These are phyloP conservation scores for Ganaspis sp. DNA, from an alignment of 1,140 invertebrate genomes.

Conservation along the genomic window DNA sequence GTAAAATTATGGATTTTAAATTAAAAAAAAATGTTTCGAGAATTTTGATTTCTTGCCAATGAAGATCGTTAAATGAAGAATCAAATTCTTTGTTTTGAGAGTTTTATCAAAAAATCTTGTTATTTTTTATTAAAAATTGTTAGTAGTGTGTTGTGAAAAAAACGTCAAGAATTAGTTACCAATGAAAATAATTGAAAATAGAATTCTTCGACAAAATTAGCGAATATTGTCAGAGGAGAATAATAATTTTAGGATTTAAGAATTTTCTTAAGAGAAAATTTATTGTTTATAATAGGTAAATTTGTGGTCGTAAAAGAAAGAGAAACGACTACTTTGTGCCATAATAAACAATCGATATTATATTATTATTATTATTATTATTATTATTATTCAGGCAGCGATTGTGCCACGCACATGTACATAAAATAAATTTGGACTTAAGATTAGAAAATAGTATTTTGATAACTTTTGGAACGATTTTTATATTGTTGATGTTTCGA, in stretches of 20 bases:
- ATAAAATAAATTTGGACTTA: neutral
- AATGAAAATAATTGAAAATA: neutral
- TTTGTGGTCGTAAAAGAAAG: neutral
- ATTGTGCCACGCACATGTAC: constrained; percentile 21
- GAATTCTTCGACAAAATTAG: neutral
- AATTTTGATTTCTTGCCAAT: too few species aligned
- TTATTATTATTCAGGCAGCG: neutral
- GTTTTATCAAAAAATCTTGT: neutral
- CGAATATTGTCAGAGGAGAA: neutral
- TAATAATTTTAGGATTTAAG: neutral
- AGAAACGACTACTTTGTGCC: neutral
- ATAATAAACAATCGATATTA: constrained; percentile 1
- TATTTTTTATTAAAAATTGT: neutral
- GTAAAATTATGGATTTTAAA: too few species aligned
- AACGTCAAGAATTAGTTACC: neutral
- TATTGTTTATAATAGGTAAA: neutral
- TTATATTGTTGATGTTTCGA: constrained; percentile 9
- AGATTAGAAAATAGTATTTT: constrained; percentile 6
- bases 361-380: neutral
- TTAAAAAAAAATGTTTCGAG: too few species aligned
- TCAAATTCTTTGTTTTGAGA: neutral
- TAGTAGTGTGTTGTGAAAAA: neutral
- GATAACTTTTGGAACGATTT: neutral
- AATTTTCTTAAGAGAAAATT: neutral
- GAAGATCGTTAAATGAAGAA: neutral